Conservation (phyloP, 2,888 invertebrate genomes). For the Drosophila borborema region DNA sequence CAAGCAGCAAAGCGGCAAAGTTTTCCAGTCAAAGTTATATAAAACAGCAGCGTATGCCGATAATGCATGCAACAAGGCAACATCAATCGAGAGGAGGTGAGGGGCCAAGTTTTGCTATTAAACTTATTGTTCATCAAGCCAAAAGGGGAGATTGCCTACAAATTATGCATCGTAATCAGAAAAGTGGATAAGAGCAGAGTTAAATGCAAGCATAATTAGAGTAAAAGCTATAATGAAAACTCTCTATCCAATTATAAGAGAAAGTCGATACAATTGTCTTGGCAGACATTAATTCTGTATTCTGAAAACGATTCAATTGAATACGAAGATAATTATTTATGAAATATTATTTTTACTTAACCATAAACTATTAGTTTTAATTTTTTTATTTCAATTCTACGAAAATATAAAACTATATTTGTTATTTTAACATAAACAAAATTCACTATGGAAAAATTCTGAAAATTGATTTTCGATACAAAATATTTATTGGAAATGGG, state of each 20-base stretch:
- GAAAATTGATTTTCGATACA: no score
- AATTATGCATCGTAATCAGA: slow-evolving; percentile 12
- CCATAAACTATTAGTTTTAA: not conserved
- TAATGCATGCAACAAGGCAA: slow-evolving; percentile 63
- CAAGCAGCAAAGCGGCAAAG: slow-evolving; percentile 63
- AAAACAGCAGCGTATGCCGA: slow-evolving; percentile 69
- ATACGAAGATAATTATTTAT: no score
- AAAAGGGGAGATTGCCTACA: not conserved
- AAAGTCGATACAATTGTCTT: not conserved
- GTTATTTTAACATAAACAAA: no score
- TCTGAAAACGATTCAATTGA: not conserved
- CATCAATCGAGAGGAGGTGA: slow-evolving; percentile 4
- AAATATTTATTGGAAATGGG: no score
- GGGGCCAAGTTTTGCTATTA: slow-evolving; percentile 56
- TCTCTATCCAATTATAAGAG: not conserved
- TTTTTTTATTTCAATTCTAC: no score
- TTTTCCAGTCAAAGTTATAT: slow-evolving; percentile 68
- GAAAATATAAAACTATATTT: no score
- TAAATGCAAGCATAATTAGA: not conserved
- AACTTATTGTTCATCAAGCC: slow-evolving; percentile 54
- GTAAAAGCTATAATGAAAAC: not conserved
- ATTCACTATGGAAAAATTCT: no score
- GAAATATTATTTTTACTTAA: no score
- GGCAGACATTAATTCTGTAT: not conserved
- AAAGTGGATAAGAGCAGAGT: not conserved